These are phyloP conservation scores for Netelia virgata DNA, from an alignment of 2,888 invertebrate species.

Conservation along the genomic window DNA sequence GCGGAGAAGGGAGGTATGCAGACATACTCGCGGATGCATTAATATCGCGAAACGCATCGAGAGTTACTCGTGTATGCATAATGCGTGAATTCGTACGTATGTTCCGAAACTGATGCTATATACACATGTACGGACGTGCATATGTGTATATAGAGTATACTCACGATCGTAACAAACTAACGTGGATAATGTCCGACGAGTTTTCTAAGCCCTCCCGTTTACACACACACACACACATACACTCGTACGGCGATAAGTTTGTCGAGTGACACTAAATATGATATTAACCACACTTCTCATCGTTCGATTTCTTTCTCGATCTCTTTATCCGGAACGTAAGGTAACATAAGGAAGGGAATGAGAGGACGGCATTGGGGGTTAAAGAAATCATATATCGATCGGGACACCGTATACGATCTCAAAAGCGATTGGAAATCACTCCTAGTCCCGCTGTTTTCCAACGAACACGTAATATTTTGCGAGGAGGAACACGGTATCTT, in stretches of 20 bases:
- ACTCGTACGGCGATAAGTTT: slow-evolving; percentile 64
- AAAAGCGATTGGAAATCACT: slow-evolving; percentile 41
- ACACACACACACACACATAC: slow-evolving; percentile 61
- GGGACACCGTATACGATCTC: neutral
- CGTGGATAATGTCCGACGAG: neutral
- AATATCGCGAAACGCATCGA: slow-evolving; percentile 32
- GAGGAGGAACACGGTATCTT: neutral
- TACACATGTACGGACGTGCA: neutral
- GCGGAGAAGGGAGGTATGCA: neutral
- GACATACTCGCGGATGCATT: slow-evolving; percentile 8
- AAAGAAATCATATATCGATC: neutral
- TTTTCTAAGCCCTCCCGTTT: slow-evolving; percentile 69
- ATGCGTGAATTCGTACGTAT: slow-evolving; percentile 42
- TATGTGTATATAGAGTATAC: slow-evolving; percentile 2
- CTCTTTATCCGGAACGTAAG: neutral
- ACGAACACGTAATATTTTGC: slow-evolving; percentile 50
- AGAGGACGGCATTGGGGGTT: neutral
- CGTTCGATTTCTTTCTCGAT: slow-evolving; percentile 18
- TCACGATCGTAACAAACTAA: slow-evolving; percentile 19
- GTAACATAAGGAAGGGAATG: neutral
- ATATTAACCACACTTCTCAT: slow-evolving; percentile 32
- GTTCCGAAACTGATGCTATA: slow-evolving; percentile 24
- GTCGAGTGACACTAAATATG: slow-evolving; percentile 71
- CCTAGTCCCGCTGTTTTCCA: slow-evolving; percentile 28
- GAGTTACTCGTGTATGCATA: slow-evolving; percentile 32